phyloP scores from a whole-genome alignment of 2,113 vertebrate genomes.

The Muntiacus reevesi region DNA sequence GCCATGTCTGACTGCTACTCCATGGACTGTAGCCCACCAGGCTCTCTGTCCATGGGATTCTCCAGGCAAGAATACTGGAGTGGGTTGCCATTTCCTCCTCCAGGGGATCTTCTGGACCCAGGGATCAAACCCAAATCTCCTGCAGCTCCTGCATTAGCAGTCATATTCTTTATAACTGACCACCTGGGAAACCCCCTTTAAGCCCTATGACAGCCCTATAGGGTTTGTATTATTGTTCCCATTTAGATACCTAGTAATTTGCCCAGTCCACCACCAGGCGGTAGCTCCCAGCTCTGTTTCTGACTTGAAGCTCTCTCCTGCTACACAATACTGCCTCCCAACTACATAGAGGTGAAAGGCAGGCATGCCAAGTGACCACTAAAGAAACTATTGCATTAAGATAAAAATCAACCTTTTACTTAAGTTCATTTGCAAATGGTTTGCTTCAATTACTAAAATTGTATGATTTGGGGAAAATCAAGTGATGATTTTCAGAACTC shows the following conservation, averaged over 20 bases:
- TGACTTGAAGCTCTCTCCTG: background rate
- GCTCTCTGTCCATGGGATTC: background rate
- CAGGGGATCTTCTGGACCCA: background rate
- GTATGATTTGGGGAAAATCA: background rate
- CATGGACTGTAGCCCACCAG: background rate
- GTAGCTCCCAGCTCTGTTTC: background rate
- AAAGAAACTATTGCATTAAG: background rate
- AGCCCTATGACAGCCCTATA: background rate
- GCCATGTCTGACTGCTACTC: background rate
- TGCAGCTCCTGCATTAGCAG: background rate
- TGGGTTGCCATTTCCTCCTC: background rate
- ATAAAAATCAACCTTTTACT: background rate
- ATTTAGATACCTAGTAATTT: background rate
- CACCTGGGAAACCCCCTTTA: background rate
- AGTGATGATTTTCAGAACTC: background rate
- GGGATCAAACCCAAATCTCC: background rate
- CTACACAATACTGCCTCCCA: constrained; percentile 23
- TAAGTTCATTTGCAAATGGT: background rate
- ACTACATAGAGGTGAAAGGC: background rate
- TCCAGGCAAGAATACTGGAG: background rate
- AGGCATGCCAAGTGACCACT: too few species aligned
- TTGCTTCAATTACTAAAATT: background rate
- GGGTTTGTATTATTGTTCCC: background rate
- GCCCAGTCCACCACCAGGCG: background rate
- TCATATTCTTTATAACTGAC: background rate